Conservation (phyloP, 1,140 invertebrate species). For the Leptopilina boulardi region DNA sequence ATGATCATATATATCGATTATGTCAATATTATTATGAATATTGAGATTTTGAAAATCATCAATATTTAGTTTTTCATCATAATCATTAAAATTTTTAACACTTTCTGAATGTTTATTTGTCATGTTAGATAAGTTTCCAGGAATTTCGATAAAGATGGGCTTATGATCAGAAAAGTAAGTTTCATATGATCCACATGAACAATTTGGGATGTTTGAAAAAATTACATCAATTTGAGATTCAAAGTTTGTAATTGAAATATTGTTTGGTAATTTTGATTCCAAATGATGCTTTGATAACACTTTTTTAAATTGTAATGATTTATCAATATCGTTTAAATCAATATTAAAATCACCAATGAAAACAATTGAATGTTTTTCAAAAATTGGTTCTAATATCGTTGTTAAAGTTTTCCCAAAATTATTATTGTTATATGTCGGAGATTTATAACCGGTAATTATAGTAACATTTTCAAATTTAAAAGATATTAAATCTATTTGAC, state of each 20-base stretch:
- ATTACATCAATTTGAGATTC: slow-evolving; percentile 39
- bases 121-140: too few relatives aligned
- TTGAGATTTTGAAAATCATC: neutral
- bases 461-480: neutral
- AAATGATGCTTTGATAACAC: slow-evolving; percentile 17
- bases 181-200: slow-evolving; percentile 33
- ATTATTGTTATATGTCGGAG: neutral
- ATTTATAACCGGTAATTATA: neutral
- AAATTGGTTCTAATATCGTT: neutral
- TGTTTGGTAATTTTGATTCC: slow-evolving; percentile 17
- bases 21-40: too few relatives aligned
- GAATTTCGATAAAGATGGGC: slow-evolving; percentile 20
- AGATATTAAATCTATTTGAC: neutral
- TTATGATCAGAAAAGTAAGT: slow-evolving; percentile 37
- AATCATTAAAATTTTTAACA: neutral
- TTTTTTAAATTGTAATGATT: neutral
- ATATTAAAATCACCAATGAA: neutral
- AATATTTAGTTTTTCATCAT: neutral
- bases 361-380: neutral
- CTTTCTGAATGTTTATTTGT: neutral
- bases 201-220: slow-evolving; percentile 27
- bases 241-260: slow-evolving; percentile 34
- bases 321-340: neutral
- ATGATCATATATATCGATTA: too few relatives aligned
- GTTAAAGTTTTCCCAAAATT: neutral